Evolutionary conservation across 2,888 invertebrate species (phyloP).

Genomic region (Drosophila helvetica): DNA sequence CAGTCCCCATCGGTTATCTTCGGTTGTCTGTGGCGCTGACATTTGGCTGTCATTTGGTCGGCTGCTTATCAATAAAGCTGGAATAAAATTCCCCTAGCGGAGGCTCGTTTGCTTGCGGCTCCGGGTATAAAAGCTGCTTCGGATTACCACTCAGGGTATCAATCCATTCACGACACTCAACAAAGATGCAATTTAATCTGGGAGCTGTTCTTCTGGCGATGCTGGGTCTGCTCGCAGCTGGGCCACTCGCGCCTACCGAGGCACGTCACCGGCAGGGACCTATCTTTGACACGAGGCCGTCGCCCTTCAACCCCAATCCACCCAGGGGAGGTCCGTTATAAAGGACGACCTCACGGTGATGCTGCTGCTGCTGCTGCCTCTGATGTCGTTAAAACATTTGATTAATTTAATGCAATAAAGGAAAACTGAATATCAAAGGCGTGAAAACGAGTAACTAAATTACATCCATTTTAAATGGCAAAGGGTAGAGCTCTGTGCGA

Average conservation of each 20-base stretch:
- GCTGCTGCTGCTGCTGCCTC: neutral
- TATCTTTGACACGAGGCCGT: constrained; percentile 50
- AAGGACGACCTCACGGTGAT: neutral
- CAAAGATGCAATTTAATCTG: constrained; percentile 64
- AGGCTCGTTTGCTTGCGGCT: constrained; percentile 6
- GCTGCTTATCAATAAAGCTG: constrained; percentile 51
- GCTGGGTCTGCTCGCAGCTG: constrained; percentile 41
- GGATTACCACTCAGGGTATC: constrained; percentile 38
- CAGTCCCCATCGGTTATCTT: constrained; percentile 42
- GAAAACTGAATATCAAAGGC: constrained; percentile 59
- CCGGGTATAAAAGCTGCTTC: constrained; percentile 50
- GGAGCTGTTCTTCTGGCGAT: constrained; percentile 42
- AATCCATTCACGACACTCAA: constrained; percentile 52
- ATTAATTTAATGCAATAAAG: constrained; percentile 66
- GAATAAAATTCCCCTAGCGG: constrained; percentile 42
- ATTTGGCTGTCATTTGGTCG: constrained; percentile 36
- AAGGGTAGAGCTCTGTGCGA: constrained; percentile 3
- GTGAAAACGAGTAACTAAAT: constrained; percentile 35
- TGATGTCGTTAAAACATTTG: constrained; percentile 63
- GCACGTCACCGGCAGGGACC: constrained; percentile 33
- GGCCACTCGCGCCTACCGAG: constrained; percentile 17
- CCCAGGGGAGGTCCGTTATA: constrained; percentile 13
- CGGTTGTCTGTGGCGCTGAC: constrained; percentile 46
- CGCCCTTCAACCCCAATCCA: constrained; percentile 62
- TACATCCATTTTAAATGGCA: constrained; percentile 11